Evolutionary conservation across 2,113 vertebrate genomes (phyloP).

Genomic region (Percopsis transmontana): DNA sequence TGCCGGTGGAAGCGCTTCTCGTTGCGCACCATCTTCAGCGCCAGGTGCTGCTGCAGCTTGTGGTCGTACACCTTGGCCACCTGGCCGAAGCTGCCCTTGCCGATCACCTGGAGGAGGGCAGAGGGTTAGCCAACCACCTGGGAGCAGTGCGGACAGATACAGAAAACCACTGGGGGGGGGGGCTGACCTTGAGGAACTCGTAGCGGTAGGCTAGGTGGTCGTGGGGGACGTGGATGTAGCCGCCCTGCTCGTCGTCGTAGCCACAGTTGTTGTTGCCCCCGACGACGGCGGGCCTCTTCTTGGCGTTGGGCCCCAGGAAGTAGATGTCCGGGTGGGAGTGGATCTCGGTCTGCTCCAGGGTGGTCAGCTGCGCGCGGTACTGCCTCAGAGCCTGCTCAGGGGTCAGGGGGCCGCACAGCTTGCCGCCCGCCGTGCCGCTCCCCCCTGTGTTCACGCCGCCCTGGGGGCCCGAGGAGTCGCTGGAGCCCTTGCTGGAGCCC

Average conservation of each 20-base stretch:
- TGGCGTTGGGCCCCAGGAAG: conserved; percentile 94
- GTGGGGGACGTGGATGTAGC: conserved; percentile 92
- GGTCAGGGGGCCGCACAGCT: conserved; percentile 77
- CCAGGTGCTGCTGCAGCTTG: conserved; percentile 92
- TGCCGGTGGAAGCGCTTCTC: conserved; percentile 97
- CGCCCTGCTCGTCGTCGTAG: conserved; percentile 94
- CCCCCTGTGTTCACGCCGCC: conserved; percentile 47
- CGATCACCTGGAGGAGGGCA: conserved; percentile 85
- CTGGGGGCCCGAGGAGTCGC: conserved; percentile 68
- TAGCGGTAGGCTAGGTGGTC: conserved; percentile 97
- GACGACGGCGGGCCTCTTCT: conserved; percentile 88
- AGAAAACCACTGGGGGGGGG: neutral
- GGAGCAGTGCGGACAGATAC: too few species aligned
- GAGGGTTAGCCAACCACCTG: neutral
- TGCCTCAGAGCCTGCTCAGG: conserved; percentile 92
- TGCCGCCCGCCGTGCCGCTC: conserved; percentile 69
- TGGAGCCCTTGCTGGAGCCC: conserved; percentile 75
- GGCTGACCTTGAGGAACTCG: conserved; percentile 90
- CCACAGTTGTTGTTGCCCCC: conserved; percentile 92
- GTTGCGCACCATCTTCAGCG: conserved; percentile 96
- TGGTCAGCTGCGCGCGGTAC: conserved; percentile 86
- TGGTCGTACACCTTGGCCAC: conserved; percentile 98
- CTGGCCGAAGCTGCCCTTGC: conserved; percentile 97
- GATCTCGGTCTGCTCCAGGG: conserved; percentile 92
- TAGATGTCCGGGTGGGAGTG: conserved; percentile 88